Conservation (phyloP, 2,888 invertebrate species). For the Melanostoma mellinum region DNA sequence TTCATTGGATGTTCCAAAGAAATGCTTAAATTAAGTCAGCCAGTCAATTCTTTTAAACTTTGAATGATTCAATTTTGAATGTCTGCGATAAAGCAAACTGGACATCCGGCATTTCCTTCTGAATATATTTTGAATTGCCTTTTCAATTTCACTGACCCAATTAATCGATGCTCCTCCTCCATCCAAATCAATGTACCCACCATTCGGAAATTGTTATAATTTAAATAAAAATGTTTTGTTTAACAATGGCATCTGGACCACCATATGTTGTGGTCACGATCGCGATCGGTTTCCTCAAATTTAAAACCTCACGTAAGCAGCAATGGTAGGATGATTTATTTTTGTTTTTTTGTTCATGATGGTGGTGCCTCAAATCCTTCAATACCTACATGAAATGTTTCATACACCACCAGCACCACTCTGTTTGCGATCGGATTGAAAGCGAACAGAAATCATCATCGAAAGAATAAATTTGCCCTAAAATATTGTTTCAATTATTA, state of each 20-base stretch:
- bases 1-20: too few relatives aligned
- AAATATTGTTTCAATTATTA: slow-evolving; percentile 59
- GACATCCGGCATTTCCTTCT: neutral
- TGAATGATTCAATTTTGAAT: too few relatives aligned
- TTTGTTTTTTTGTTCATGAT: slow-evolving; percentile 21
- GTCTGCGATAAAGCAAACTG: neutral
- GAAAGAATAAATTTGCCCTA: slow-evolving; percentile 58
- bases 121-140: slow-evolving; percentile 31
- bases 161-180: slow-evolving; percentile 35
- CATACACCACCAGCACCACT: neutral
- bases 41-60: too few relatives aligned
- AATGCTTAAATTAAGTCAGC: too few relatives aligned
- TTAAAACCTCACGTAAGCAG: slow-evolving; percentile 3
- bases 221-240: slow-evolving; percentile 40
- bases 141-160: slow-evolving; percentile 16
- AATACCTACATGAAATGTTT: slow-evolving; percentile 1
- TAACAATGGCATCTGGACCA: slow-evolving; percentile 58
- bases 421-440: slow-evolving; percentile 8
- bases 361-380: slow-evolving; percentile 11
- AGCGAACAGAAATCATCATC: slow-evolving; percentile 54
- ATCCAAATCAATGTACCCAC: slow-evolving; percentile 52
- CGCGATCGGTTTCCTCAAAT: slow-evolving; percentile 34
- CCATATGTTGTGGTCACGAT: slow-evolving; percentile 56
- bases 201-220: slow-evolving; percentile 52
- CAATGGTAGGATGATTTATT: slow-evolving; percentile 34